These are phyloP conservation scores for Panthera uncia DNA, from an alignment of 2,113 vertebrate species.

Conservation along the genomic window DNA sequence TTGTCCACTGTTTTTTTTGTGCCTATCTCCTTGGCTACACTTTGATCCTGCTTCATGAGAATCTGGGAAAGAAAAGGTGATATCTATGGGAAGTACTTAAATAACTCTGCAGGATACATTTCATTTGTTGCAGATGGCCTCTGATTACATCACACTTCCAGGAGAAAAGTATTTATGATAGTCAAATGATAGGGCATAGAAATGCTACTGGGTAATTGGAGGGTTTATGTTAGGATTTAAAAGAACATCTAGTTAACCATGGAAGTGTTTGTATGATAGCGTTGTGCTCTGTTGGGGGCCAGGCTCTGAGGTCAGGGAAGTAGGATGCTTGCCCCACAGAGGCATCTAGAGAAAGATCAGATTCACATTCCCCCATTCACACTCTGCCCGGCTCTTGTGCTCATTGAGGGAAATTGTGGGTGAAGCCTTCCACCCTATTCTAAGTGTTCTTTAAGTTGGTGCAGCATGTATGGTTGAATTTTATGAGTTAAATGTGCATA, in stretches of 20 bases:
- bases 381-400: background rate
- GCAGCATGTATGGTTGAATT: background rate
- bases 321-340: background rate
- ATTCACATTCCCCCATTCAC: background rate
- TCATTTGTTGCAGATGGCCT: background rate
- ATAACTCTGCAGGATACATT: background rate
- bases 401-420: background rate
- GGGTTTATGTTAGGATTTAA: background rate
- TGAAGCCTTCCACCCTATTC: background rate
- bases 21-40: background rate
- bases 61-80: background rate
- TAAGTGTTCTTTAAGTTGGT: background rate
- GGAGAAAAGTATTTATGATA: slow-evolving; percentile 16
- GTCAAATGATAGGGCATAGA: background rate
- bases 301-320: background rate
- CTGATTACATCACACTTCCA: background rate
- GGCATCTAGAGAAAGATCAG: background rate
- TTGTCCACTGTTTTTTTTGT: background rate
- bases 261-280: background rate
- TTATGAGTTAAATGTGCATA: slow-evolving; percentile 30
- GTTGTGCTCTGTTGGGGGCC: background rate
- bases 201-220: background rate
- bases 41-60: background rate
- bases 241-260: background rate
- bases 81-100: background rate